Conservation (phyloP, 2,888 invertebrate genomes). For the Tipula helvola region DNA sequence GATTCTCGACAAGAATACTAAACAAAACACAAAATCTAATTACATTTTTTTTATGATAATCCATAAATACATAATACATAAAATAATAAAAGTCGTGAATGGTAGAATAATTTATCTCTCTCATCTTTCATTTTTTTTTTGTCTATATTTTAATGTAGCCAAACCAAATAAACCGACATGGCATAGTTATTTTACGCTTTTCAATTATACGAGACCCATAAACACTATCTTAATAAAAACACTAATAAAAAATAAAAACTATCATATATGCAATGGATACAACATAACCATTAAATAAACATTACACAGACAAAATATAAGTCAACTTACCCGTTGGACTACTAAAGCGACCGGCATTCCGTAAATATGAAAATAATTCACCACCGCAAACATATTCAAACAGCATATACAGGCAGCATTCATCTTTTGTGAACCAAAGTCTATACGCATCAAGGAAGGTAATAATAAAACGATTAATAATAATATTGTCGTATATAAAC, state of each 20-base stretch:
- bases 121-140: not conserved
- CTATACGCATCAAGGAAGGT: conserved; percentile 39
- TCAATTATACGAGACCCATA: not conserved
- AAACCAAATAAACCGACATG: not conserved
- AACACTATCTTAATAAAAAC: not conserved
- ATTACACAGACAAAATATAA: too few species aligned
- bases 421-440: conserved; percentile 84
- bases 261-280: not conserved
- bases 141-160: not conserved
- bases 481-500: not conserved
- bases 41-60: not conserved
- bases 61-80: not conserved
- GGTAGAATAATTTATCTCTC: not conserved
- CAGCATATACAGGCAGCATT: conserved; percentile 88
- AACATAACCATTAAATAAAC: not conserved
- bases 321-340: conserved; percentile 56
- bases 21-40: not conserved
- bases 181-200: not conserved
- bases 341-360: conserved; percentile 83
- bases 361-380: conserved; percentile 89
- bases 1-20: not conserved
- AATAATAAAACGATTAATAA: not conserved
- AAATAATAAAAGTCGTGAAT: not conserved
- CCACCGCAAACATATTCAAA: conserved; percentile 96
- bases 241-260: not conserved